Conservation (phyloP, 1,140 invertebrate genomes). For the Caenorhabditis briggsae region DNA sequence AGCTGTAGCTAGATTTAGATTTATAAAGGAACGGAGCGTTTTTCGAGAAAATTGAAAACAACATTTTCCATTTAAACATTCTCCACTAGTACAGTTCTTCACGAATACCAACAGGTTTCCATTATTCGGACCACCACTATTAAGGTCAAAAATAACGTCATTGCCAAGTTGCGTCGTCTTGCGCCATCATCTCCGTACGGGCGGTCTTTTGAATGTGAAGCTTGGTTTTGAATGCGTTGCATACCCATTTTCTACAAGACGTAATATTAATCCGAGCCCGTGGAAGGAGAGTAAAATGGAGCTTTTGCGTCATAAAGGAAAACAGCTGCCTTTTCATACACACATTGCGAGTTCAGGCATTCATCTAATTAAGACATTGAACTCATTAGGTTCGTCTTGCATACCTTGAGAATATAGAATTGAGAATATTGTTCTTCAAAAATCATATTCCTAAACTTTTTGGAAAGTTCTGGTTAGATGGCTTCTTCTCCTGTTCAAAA, state of each 20-base stretch:
- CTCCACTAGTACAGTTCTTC: too few species aligned
- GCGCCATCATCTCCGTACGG: constrained; percentile 26
- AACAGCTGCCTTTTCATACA: constrained; percentile 34
- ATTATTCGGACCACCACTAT: too few species aligned
- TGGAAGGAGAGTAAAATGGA: not conserved
- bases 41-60: too few species aligned
- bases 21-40: too few species aligned
- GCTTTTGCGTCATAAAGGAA: constrained; percentile 52
- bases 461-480: too few species aligned
- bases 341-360: not conserved
- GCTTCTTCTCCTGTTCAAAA: too few species aligned
- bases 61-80: too few species aligned
- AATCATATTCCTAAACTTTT: too few species aligned
- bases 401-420: too few species aligned
- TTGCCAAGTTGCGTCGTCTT: constrained; percentile 10
- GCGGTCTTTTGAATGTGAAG: constrained; percentile 48
- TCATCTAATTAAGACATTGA: constrained; percentile 22
- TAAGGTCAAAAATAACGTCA: constrained; percentile 29
- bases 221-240: constrained; percentile 30
- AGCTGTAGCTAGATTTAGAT: not conserved
- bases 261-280: constrained; percentile 21
- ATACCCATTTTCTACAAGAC: not conserved
- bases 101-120: too few species aligned
- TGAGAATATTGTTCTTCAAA: too few species aligned
- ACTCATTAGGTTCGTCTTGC: too few species aligned